Evolutionary conservation across 1,140 invertebrate genomes (phyloP).

Genomic region (Anoplolepis gracilipes): DNA sequence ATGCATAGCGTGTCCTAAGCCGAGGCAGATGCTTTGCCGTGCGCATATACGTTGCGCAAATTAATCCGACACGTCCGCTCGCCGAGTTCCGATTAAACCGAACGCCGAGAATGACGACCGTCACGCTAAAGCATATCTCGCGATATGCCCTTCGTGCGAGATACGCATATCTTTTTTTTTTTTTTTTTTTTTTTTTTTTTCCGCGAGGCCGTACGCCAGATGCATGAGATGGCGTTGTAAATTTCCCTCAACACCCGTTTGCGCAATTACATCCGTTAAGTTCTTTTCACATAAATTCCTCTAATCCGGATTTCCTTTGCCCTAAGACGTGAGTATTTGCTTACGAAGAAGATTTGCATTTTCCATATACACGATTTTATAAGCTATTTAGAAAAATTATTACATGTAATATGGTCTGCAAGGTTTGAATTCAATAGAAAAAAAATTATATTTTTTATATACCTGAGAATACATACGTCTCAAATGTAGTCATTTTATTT

Average conservation of each 20-base stretch:
- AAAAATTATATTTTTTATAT: not conserved
- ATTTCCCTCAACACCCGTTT: not conserved
- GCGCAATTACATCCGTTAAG: not conserved
- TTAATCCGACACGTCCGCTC: slow-evolving; percentile 37
- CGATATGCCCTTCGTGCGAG: slow-evolving; percentile 20
- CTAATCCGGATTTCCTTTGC: not conserved
- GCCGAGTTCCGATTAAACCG: slow-evolving; percentile 41
- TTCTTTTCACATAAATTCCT: not conserved
- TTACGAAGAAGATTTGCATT: not conserved
- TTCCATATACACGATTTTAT: not conserved
- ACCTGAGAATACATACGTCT: not conserved
- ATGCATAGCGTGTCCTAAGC: not conserved
- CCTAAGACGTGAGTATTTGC: not conserved
- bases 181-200: slow-evolving; percentile 44
- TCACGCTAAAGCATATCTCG: slow-evolving; percentile 45
- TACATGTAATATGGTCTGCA: not conserved
- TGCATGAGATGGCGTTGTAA: not conserved
- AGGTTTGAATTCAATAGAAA: not conserved
- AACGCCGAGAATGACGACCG: slow-evolving; percentile 35
- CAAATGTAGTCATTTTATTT: not conserved
- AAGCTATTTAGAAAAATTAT: not conserved
- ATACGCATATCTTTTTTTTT: slow-evolving; percentile 8
- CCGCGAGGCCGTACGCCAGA: not conserved
- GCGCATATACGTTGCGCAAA: not conserved
- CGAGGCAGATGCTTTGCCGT: not conserved